Evolutionary conservation across 2,888 invertebrate genomes (phyloP).

Genomic region (Sinelater perroti): DNA sequence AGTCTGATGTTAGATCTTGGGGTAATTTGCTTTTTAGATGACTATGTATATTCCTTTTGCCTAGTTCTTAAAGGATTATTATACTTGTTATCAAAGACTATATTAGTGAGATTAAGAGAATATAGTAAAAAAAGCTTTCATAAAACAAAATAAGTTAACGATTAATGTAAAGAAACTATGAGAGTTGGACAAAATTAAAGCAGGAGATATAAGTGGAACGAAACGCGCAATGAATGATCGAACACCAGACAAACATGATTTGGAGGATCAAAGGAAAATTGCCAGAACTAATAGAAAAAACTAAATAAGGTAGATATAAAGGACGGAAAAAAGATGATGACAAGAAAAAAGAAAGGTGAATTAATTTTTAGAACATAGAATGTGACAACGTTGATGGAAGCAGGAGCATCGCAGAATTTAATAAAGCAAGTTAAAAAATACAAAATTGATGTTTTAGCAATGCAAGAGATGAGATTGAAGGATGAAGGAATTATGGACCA

Average conservation of each 20-base stretch:
- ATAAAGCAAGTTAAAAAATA: not conserved
- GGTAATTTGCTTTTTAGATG: too few relatives aligned
- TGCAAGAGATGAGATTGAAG: not conserved
- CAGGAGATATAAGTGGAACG: not conserved
- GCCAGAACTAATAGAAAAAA: not conserved
- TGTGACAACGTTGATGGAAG: not conserved
- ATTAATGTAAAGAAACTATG: not conserved
- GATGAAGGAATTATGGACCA: constrained; percentile 6
- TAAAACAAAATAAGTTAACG: not conserved
- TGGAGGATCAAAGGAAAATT: not conserved
- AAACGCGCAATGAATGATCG: not conserved
- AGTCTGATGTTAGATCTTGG: too few relatives aligned
- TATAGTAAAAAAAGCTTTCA: not conserved
- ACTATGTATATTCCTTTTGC: too few relatives aligned
- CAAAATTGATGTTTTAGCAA: not conserved
- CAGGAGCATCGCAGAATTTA: not conserved
- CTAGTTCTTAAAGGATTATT: too few relatives aligned
- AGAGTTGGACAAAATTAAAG: not conserved
- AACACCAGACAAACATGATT: not conserved
- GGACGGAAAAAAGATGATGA: not conserved
- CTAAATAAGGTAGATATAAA: not conserved
- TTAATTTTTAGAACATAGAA: constrained; percentile 8
- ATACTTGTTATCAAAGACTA: too few relatives aligned
- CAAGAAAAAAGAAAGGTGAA: constrained; percentile 2
- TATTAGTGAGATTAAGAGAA: constrained; percentile 5